Base-by-base conservation (phyloP, 2,888 invertebrate species). In the Balanococcus diminutus region DNA sequence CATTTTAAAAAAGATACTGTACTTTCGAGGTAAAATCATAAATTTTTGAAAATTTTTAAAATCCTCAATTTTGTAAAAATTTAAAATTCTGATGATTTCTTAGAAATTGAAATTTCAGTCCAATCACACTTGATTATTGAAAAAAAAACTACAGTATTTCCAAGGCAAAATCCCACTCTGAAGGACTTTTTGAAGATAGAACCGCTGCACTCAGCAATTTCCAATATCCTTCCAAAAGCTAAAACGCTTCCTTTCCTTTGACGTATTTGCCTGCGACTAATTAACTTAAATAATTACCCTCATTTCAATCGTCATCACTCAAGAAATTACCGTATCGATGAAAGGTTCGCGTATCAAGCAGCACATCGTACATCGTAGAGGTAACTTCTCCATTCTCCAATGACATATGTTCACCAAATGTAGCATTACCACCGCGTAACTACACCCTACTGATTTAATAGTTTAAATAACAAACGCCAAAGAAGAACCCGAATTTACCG, bases 361-460 rank as follows among this genome's bases (percentile, higher is more conserved):
- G 42, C 42, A 16, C 42, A 14, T 16, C 56, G 14, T 28, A n/a
- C n/a, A 67, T 67, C 28, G 28, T 67, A 67, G n/a, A n/a, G 61
- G 61, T 67, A 67, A 11, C 61, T 67, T 28, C 28, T 28, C 28
- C 11, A 28, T 67, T 28, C 28, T 28, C 28, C 11, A 28, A 67
- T 67, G 61, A 67, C 61, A 67, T 67, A 67, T 67, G 61, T 67
- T 67, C 28, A 67, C 61, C 61, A 67, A 67, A 67, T 67, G 61
- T 67, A 67, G 28, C 61, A 67, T 67, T 14, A 67, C 61, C 61
- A 67, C 25, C 61, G 61, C 28, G 28, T 14, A 67, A 67, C 61
- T 67, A 67, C 25, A 67, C 61, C 61, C 61, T 67, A 67, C 61
- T 28, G 28, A 67, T 67, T 67, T 67, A 67, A 67, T 67, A 67